These are phyloP conservation scores for Oenanthe melanoleuca DNA, from an alignment of 2,113 vertebrate species.

Conservation along the genomic window DNA sequence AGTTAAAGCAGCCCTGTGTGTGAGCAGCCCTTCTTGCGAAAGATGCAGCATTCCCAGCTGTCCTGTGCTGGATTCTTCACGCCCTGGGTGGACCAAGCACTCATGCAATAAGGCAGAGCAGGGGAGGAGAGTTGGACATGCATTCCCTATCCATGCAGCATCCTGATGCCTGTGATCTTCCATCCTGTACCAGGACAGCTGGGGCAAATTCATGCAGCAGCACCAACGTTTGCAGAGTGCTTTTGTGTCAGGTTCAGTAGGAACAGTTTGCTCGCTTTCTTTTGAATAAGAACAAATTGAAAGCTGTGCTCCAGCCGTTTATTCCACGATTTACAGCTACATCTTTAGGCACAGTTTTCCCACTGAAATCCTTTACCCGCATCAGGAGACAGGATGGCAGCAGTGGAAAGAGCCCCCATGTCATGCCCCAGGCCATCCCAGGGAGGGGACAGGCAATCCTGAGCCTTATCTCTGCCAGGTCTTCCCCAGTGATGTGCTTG, in stretches of 20 bases:
- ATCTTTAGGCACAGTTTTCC: neutral
- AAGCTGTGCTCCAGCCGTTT: neutral
- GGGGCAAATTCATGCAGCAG: neutral
- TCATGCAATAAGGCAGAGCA: neutral
- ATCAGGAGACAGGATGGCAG: neutral
- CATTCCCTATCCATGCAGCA: neutral
- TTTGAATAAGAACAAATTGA: neutral
- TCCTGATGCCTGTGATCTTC: neutral
- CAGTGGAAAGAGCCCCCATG: neutral
- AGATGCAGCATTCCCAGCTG: neutral
- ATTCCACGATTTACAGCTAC: neutral
- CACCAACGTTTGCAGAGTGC: accelerated
- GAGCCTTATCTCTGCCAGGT: neutral
- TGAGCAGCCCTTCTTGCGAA: neutral
- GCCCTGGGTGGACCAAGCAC: neutral
- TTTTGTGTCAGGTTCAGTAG: neutral
- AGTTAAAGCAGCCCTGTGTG: neutral
- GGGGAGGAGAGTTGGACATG: neutral
- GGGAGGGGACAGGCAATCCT: neutral
- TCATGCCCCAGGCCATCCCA: neutral
- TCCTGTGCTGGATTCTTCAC: neutral
- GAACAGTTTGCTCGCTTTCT: neutral
- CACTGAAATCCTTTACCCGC: neutral
- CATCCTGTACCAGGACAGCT: neutral
- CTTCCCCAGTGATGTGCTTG: neutral